These are phyloP conservation scores for Ameiurus melas DNA, from an alignment of 2,113 vertebrate genomes.

Conservation along the genomic window DNA sequence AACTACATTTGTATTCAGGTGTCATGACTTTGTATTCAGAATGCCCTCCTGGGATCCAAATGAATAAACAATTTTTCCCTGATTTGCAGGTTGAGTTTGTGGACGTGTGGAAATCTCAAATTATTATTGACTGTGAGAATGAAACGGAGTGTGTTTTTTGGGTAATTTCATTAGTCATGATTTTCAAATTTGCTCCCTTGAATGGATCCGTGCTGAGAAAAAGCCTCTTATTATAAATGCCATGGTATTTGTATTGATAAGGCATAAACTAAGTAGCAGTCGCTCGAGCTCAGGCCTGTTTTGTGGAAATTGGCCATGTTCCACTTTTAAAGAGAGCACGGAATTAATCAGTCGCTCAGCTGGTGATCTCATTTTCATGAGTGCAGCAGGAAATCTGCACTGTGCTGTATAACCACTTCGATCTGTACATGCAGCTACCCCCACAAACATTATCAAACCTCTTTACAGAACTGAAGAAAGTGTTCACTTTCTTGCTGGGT, in stretches of 20 bases:
- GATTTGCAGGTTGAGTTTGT: neutral
- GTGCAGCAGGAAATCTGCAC: slow-evolving; percentile 9
- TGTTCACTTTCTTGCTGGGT: neutral
- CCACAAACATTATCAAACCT: neutral
- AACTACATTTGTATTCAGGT: neutral
- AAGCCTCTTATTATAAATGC: neutral
- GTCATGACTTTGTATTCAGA: neutral
- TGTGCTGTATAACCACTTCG: neutral
- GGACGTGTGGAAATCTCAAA: neutral
- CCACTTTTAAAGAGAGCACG: slow-evolving; percentile 23
- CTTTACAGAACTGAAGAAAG: slow-evolving; percentile 1
- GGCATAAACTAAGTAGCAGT: neutral
- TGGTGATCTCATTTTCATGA: slow-evolving; percentile 23
- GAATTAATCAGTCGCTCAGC: slow-evolving; percentile 24
- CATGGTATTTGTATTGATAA: neutral
- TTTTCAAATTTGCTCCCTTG: slow-evolving; percentile 1
- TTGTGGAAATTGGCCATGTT: neutral
- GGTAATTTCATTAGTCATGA: slow-evolving; percentile 8
- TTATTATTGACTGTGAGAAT: slow-evolving; percentile 13
- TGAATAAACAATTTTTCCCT: neutral
- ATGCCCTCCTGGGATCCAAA: neutral
- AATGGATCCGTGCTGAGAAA: neutral
- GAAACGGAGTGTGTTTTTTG: neutral
- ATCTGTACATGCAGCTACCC: neutral
- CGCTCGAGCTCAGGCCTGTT: neutral